Evolutionary conservation across 2,113 vertebrate species (phyloP).

Genomic region (Toxostoma redivivum): DNA sequence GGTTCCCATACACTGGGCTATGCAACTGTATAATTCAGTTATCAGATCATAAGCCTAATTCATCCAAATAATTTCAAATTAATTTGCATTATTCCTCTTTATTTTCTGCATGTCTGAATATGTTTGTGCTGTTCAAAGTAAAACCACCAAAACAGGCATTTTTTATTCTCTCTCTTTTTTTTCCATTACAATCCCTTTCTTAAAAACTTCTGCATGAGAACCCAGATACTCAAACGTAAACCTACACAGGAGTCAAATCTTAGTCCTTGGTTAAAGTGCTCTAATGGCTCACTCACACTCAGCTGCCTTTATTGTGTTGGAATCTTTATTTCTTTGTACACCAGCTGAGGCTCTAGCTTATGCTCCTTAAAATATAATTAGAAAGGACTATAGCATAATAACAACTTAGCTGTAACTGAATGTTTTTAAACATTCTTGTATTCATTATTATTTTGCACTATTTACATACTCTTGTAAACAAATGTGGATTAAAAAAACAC

Average conservation of each 20-base stretch:
- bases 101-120: not conserved
- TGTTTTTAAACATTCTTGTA: not conserved
- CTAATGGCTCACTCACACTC: not conserved
- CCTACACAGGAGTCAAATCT: not conserved
- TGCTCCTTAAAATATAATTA: not conserved
- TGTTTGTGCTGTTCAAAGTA: not conserved
- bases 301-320: not conserved
- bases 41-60: not conserved
- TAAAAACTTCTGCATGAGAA: not conserved
- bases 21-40: not conserved
- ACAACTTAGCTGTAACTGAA: not conserved
- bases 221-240: not conserved
- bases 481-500: not conserved
- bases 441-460: not conserved
- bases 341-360: not conserved
- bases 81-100: not conserved
- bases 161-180: not conserved
- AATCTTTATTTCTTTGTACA: not conserved
- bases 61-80: constrained; percentile 19
- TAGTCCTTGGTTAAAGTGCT: not conserved
- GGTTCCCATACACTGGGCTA: not conserved
- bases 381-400: not conserved
- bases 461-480: not conserved
- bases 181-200: not conserved
- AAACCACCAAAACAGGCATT: not conserved